Evolutionary conservation across 2,888 invertebrate species (phyloP).

Genomic region (Drosophila fulvimacula): DNA sequence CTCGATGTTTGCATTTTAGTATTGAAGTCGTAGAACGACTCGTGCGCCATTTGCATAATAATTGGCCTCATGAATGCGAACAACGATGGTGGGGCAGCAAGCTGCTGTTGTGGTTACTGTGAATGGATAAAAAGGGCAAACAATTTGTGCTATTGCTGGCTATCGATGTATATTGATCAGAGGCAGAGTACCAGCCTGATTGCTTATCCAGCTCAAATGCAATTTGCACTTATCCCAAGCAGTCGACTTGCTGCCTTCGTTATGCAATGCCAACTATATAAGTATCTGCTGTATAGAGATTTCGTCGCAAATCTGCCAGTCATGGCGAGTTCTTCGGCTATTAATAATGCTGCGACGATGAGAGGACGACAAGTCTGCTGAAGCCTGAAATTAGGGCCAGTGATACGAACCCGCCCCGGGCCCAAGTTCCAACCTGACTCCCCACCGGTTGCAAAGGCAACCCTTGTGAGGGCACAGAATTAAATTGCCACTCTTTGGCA

Average conservation of each 20-base stretch:
- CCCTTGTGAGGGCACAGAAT: conserved; percentile 43
- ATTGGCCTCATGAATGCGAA: conserved; percentile 66
- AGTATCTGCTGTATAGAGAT: neutral
- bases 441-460: neutral
- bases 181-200: conserved; percentile 32
- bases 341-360: conserved; percentile 44
- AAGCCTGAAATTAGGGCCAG: conserved; percentile 50
- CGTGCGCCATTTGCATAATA: conserved; percentile 78
- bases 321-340: conserved; percentile 13
- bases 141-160: conserved; percentile 40
- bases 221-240: conserved; percentile 24
- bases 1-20: conserved; percentile 56
- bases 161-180: conserved; percentile 54
- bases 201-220: conserved; percentile 37
- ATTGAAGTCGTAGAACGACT: conserved; percentile 47
- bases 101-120: neutral
- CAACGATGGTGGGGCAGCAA: conserved; percentile 1
- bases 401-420: conserved; percentile 16
- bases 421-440: neutral
- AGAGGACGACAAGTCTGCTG: conserved; percentile 41
- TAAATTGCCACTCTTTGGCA: conserved; percentile 44
- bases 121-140: conserved; percentile 36
- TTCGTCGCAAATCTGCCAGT: conserved; percentile 1
- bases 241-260: neutral
- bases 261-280: neutral